These are phyloP conservation scores for Halcyon leucocephala DNA, from an alignment of 2,797 vertebrate genomes.

Conservation along the genomic window DNA sequence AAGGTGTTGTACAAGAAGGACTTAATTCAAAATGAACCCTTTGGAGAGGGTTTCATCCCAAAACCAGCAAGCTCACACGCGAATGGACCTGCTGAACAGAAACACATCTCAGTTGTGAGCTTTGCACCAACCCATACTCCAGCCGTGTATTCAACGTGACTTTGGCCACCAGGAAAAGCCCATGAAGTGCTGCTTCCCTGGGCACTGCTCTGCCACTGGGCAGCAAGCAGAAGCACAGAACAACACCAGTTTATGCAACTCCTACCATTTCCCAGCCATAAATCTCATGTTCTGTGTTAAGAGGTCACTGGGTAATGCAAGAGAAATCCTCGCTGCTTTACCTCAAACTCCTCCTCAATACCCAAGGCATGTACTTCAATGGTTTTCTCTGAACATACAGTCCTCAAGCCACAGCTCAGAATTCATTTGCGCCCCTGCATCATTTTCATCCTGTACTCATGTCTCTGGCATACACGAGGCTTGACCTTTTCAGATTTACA, in stretches of 20 bases:
- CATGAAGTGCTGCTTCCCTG: neutral
- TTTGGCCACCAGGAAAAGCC: rapidly evolving
- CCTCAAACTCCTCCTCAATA: neutral
- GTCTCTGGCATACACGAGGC: neutral
- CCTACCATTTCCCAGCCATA: neutral
- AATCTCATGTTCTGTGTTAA: neutral
- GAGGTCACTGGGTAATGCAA: rapidly evolving
- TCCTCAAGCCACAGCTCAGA: neutral
- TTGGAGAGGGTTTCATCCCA: neutral
- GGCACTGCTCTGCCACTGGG: neutral
- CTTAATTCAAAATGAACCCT: neutral
- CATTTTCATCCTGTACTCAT: neutral
- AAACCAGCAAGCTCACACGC: rapidly evolving
- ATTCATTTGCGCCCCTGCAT: neutral
- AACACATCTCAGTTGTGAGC: rapidly evolving
- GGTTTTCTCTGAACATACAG: neutral
- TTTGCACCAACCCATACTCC: neutral
- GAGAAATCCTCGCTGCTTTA: neutral
- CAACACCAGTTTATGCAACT: neutral
- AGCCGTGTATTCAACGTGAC: neutral
- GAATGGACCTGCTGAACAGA: neutral
- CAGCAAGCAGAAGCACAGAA: neutral
- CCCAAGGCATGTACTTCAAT: neutral
- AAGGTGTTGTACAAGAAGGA: neutral
- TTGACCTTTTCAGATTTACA: conserved; percentile 63